Conservation (phyloP, 2,797 vertebrate genomes). For the Oceanodroma leucorhoa region DNA sequence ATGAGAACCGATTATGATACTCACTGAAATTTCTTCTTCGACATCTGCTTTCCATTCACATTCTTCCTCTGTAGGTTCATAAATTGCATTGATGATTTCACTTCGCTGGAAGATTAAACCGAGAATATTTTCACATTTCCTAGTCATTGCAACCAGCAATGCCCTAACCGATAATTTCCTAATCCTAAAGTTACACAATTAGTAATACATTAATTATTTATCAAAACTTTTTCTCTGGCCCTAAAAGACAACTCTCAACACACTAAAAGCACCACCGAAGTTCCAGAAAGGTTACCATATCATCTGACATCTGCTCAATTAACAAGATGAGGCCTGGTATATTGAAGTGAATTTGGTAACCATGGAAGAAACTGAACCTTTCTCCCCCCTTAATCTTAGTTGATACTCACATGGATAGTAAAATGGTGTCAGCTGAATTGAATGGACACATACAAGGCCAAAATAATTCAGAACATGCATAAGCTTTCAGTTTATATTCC, state of each 20-base stretch:
- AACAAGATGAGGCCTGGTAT: background rate
- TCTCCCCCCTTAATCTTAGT: background rate
- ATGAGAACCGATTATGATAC: slow-evolving; percentile 61
- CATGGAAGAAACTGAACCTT: background rate
- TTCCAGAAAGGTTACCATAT: background rate
- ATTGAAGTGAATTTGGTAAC: background rate
- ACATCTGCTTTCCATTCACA: slow-evolving; percentile 96
- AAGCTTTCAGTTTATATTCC: background rate
- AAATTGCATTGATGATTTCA: slow-evolving; percentile 94
- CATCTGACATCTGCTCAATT: background rate
- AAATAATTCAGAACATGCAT: background rate
- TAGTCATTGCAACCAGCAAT: background rate
- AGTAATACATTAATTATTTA: background rate
- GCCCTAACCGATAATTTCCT: background rate
- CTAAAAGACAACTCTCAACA: background rate
- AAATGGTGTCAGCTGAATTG: background rate
- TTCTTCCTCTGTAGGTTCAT: slow-evolving; percentile 97
- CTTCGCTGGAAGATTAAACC: slow-evolving; percentile 82
- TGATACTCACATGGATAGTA: background rate
- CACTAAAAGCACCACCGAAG: background rate
- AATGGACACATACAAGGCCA: background rate
- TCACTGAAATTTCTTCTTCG: slow-evolving; percentile 95
- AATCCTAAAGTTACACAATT: background rate
- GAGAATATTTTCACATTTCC: background rate
- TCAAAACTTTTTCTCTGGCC: background rate